Base-by-base conservation (phyloP, 2,888 invertebrate species). In the Augochlorella aurata region DNA sequence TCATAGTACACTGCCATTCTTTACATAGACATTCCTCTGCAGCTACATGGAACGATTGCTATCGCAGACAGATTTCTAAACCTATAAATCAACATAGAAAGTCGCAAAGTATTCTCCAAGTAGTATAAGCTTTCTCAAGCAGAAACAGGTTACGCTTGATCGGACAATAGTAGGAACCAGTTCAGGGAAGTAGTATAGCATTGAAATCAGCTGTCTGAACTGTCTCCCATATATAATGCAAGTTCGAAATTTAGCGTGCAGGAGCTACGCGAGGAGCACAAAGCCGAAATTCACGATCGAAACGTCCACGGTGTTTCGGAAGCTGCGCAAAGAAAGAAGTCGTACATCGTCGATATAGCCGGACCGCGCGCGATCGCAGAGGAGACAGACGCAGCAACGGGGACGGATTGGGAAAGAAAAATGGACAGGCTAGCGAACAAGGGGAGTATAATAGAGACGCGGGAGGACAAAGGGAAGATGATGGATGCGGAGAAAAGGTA, bases 401-500 rank as follows among this genome's bases (percentile, higher is more conserved):
- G 38, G 54, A 21, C 12, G 54, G 21, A 54, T 54, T 54, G 21
- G 54, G 44, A 49, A 52, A 65, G 49, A 71, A 71, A 73, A 78
- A 73, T 73, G 77, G 54, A 21, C 54, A 24, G 12, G 21, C 21
- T 14, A 24, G 50, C 38, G 52, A 54, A 50, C 18, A 24, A 54
- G 54, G 54, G 54, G 54, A 54, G 54, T 54, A 54, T 54, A 54
- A 54, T 54, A 50, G 18, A 38, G 52, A 14, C 8, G 9, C 38
- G 21, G 58, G 58, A 54, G 74, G 76, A 49, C 70, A 71, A 79
- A 69, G 47, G 9, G 58, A 54, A 54, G 54, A 54, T 54, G 54
- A 54, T 54, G 45, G 21, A 45, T 44, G 18, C 45, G 52, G 49
- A 68, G 58, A 24, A 47, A 21, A 58, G 58, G 58, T 18, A 4